Base-by-base conservation (phyloP, 2,797 vertebrate genomes). In the Characodon lateralis region DNA sequence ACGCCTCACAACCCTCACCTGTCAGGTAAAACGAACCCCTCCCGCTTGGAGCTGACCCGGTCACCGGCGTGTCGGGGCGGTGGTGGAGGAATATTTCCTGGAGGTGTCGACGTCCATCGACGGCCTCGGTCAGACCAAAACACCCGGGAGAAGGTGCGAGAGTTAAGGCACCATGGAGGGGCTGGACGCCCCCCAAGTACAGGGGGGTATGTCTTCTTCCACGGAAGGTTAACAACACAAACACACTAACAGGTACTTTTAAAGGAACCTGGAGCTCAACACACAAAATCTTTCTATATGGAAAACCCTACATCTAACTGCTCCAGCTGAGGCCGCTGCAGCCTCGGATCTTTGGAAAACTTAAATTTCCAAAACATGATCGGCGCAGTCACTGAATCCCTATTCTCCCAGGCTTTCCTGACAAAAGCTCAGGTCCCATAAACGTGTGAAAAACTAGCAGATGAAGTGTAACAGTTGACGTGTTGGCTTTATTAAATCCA, bases 401-500 rank as follows among this genome's bases (percentile, higher is more conserved):
- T 7, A 28, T 0, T 26, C 53, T 13, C 59, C 24, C 61, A 1
- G 55, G 10, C 61, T 35, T 28, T 13, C 26, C 0, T 26, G 26
- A 39, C 53, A 18, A 39, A n/a, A 8, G 1, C 35, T 35, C 35
- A 35, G 4, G 3, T 0, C 39, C 24, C 24, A 31, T 41, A 53
- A 0, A 1, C 2, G 12, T 22, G 28, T 1, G 22, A 41, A 41
- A 20, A 68, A 43, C 73, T 78, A 80, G 9, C 72, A 58, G 46
- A 83, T 48, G 3, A 85, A 83, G 79, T 89, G 92, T 55, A 88
- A 56, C 73, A 87, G 50, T n/a, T 89, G 79, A 39, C 78, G 87
- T 39, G 39, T 84, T 80, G 89, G 89, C 84, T 87, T 89, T 72
- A 92, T 91, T 79, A 92, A 93, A 94, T 93, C 93, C 94, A 95